Base-by-base conservation (phyloP, 2,113 vertebrate species). In the Morone chrysops region DNA sequence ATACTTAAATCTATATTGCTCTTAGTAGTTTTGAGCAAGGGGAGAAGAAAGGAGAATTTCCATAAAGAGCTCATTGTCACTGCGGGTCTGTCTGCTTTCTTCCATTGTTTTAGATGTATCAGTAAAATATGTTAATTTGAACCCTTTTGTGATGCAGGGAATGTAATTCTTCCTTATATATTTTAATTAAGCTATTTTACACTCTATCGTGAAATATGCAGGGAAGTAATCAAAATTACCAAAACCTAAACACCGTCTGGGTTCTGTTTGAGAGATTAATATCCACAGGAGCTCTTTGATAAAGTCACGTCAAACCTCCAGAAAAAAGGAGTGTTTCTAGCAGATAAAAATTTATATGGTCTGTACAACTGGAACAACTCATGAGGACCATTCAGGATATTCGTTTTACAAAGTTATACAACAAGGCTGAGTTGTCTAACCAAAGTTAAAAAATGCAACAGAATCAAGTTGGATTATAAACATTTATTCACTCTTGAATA, bases 401-500 rank as follows among this genome's bases (percentile, higher is more conserved):
- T 45, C 20, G 54, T 13, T 51, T 8, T 20, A 40, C 13, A 36
- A 57, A 56, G 22, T 20, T 16, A 31, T 17, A 17, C 56, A 20
- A 54, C 0, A 5, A 20, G 38, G 36, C 36, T n/a, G 5, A 40
- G 5, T 47, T 57, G 53, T 20, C 57, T 2, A n/a, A 16, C 8
- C 22, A 40, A 56, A 22, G 20, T 45, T 31, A 12, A 8, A 59
- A 18, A 45, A 50, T 14, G 17, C 16, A 17, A 10, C 11, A 22
- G 3, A n/a, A 25, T 50, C 0, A 74, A 62, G 8, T 65, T 8
- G 17, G 72, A 41, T 56, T 41, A 38, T 67, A 67, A 17, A 41
- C 22, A 66, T 92, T 91, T 90, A 91, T 89, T 91, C 51, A 79
- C 43, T 16, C 66, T 70, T 31, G 13, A 53, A 60, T 38, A 78